A percentile compares a stretch with the other conserved stretches of the same genome.
Conservation (phyloP, 2,797 vertebrate species). For the Florisuga fusca region DNA sequence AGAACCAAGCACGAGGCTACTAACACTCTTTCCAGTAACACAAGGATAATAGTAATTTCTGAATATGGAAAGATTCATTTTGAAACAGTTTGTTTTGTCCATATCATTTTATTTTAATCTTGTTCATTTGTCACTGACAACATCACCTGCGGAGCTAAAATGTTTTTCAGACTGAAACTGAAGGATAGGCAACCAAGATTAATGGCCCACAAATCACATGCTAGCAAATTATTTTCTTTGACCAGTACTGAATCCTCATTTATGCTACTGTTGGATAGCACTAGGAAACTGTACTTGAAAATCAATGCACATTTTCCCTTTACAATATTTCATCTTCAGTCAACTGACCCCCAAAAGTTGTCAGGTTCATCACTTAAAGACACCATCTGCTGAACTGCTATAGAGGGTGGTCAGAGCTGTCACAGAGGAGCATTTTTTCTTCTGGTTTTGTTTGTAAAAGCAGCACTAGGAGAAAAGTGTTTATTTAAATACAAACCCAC, state of each 20-base stretch:
- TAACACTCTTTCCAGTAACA: conserved; percentile 8
- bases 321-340: conserved; percentile 35
- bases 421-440: background rate
- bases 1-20: background rate
- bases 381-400: conserved; percentile 59
- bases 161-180: conserved; percentile 55
- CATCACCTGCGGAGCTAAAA: conserved; percentile 70
- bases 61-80: conserved; percentile 7
- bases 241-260: conserved; percentile 35
- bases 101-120: conserved; percentile 69
- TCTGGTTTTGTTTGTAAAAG: background rate
- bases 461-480: background rate
- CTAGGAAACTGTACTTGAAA: background rate
- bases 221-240: conserved; percentile 55
- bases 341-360: conserved; percentile 23
- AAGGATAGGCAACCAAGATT: conserved; percentile 63
- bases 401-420: conserved; percentile 15
- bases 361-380: conserved; percentile 57
- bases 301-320: background rate
- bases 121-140: conserved; percentile 74
- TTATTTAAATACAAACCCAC: background rate
- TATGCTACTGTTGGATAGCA: background rate
- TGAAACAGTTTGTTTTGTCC: conserved; percentile 48
- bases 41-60: background rate
- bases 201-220: conserved; percentile 36